Base-by-base conservation (phyloP, 2,797 vertebrate genomes). In the Protosalanx chinensis region DNA sequence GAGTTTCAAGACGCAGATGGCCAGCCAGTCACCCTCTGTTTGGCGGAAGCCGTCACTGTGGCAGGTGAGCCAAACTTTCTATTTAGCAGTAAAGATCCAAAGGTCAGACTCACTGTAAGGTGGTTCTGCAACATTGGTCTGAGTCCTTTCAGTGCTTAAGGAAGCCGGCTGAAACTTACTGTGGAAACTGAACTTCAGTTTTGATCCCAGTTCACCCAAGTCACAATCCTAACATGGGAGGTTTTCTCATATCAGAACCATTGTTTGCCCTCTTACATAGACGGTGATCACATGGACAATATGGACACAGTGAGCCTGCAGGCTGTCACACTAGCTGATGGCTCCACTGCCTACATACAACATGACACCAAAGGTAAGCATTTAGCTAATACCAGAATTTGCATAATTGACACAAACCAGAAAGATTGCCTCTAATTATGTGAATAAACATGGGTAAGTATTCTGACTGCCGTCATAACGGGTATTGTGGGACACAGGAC, bases 291-390 rank as follows among this genome's bases (percentile, higher is more conserved):
- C 80, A 94, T 98, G 80, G 97, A 99, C 73, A 94, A 90, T 80
- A 96, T 98, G 95, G 98, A 99, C 89, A 95, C 96, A 51, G 96
- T 99, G 75, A 99, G 98, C 87, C 90, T 99, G 76, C 98, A 99
- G 90, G 98, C 98, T 15, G 97, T 99, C 60, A 98, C 97, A 2
- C 93, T 99, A 18, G 94, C 94, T n/a, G 98, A 99, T 81, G 98
- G 98, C 30, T 98, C 97, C 79, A 99, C 98, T 1, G 98, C 98
- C 15, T 99, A 99, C 71, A 98, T 99, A 85, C 98, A 99, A 53
- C 97, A 98, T 71, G 98, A 95, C 67, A 92, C 95, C 80, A 98
- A 98, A 93, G 95, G 95, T 96, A 87, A 68, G 64, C 37, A 51
- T 46, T n/a, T 56, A n/a, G 41, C 41, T 46, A 46, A 65, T 27